Conservation (phyloP, 2,113 vertebrate species). For the Cynocephalus volans region DNA sequence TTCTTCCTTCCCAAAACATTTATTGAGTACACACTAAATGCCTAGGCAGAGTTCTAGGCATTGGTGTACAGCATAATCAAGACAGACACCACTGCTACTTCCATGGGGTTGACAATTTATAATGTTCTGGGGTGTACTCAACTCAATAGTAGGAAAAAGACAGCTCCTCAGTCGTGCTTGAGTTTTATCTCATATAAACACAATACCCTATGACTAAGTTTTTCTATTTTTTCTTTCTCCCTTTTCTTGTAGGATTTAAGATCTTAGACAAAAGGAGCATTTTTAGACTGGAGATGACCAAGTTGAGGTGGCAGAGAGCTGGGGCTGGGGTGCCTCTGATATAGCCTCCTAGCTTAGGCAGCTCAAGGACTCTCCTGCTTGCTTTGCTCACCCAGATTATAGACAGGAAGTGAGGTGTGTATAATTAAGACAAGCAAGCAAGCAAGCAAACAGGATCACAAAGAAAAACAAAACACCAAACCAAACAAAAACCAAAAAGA, state of each 20-base stretch:
- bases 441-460: neutral
- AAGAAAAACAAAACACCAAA: slow-evolving; percentile 26
- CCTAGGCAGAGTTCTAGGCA: neutral
- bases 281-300: neutral
- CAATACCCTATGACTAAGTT: neutral
- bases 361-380: neutral
- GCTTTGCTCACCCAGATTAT: neutral
- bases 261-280: neutral
- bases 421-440: slow-evolving; percentile 40
- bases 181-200: neutral
- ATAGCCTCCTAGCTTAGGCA: neutral
- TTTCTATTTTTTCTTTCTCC: neutral
- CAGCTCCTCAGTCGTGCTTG: neutral
- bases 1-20: neutral
- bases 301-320: slow-evolving; percentile 3
- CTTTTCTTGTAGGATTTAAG: slow-evolving; percentile 1
- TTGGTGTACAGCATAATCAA: neutral
- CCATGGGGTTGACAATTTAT: neutral
- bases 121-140: neutral
- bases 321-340: neutral
- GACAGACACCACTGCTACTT: neutral
- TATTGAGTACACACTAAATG: neutral
- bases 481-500: neutral
- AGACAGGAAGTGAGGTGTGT: neutral
- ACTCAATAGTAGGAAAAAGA: neutral